Conservation (phyloP, 1,140 invertebrate genomes). For the Octopus sinensis region DNA sequence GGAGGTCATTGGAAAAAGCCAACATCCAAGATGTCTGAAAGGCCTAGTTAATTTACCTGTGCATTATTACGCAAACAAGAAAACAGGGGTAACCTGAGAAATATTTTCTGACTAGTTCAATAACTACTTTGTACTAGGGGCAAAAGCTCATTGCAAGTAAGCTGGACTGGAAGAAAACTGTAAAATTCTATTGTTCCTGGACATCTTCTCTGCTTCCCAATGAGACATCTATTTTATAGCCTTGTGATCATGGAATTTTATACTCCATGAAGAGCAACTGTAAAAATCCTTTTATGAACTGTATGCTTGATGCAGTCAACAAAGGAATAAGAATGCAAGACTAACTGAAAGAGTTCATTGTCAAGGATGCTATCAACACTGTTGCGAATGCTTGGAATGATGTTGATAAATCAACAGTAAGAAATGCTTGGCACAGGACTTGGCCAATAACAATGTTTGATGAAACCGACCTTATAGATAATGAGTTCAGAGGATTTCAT, state of each 20-base stretch:
- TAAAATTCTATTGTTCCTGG: constrained; percentile 5
- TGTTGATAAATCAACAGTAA: not conserved
- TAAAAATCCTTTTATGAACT: not conserved
- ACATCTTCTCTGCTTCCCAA: not conserved
- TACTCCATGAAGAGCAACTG: not conserved
- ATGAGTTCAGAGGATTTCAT: not conserved
- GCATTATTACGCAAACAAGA: constrained; percentile 2
- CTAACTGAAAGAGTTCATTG: not conserved
- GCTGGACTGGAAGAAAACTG: constrained; percentile 4
- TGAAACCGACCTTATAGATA: not conserved
- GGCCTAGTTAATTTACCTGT: not conserved
- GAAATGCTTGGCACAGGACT: not conserved
- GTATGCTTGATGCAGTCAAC: not conserved
- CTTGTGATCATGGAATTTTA: not conserved
- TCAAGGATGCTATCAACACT: not conserved
- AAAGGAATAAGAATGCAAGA: not conserved
- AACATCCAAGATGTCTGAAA: not conserved
- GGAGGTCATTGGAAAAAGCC: not conserved
- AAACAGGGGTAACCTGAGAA: not conserved
- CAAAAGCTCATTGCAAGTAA: not conserved
- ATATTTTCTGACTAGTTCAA: not conserved
- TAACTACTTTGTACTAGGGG: not conserved
- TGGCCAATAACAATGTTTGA: constrained; percentile 1
- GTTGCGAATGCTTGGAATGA: not conserved
- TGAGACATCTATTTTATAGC: not conserved